Evolutionary conservation across 2,888 invertebrate species (phyloP).

Genomic region (Keiferia lycopersicella): DNA sequence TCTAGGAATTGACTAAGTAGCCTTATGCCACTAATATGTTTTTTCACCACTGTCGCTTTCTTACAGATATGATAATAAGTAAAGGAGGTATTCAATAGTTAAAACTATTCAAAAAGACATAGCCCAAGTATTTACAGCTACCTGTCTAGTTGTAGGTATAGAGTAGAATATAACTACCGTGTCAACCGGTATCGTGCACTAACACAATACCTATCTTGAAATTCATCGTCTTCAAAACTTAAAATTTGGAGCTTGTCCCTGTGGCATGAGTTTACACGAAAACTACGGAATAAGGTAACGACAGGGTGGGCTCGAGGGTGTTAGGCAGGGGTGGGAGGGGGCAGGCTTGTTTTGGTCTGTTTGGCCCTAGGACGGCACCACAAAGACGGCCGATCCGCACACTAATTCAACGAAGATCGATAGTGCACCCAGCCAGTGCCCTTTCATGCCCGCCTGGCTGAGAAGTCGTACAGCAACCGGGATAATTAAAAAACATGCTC

Average conservation of each 20-base stretch:
- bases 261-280: conserved; percentile 53
- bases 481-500: conserved; percentile 69
- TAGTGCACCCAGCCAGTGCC: conserved; percentile 75
- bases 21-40: too few relatives aligned
- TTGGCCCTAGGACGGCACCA: conserved; percentile 77
- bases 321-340: conserved; percentile 51
- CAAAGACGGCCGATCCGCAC: conserved; percentile 80
- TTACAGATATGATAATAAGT: too few relatives aligned
- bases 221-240: conserved; percentile 25
- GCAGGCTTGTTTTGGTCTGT: conserved; percentile 79
- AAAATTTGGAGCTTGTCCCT: conserved; percentile 38
- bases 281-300: conserved; percentile 61
- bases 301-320: conserved; percentile 51
- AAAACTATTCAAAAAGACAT: too few relatives aligned
- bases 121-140: neutral
- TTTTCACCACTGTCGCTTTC: too few relatives aligned
- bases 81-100: too few relatives aligned
- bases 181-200: conserved; percentile 19
- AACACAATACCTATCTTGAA: conserved; percentile 21
- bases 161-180: neutral
- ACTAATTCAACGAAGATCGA: conserved; percentile 81
- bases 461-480: conserved; percentile 36
- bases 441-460: conserved; percentile 70
- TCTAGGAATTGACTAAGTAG: too few relatives aligned
- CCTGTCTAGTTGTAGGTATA: neutral